These are phyloP conservation scores for Lepus timidus DNA, from an alignment of 2,113 vertebrate genomes.

Conservation along the genomic window DNA sequence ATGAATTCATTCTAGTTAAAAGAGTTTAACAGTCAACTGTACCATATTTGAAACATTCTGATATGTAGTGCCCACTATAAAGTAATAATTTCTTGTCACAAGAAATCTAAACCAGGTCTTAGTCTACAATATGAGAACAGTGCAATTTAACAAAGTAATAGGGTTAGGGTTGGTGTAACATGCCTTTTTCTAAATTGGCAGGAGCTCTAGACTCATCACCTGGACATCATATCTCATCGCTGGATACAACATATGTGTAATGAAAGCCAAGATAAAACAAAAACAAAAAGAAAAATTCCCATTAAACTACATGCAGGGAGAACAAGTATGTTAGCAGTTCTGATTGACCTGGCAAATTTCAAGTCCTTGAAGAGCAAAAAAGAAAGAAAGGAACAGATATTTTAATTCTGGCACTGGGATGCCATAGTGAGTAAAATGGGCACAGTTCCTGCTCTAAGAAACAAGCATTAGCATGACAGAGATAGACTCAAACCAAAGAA, in stretches of 20 bases:
- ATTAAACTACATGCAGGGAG: background rate
- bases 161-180: background rate
- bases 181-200: background rate
- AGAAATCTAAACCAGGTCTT: constrained; percentile 22
- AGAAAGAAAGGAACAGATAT: background rate
- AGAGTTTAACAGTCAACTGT: background rate
- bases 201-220: background rate
- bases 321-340: background rate
- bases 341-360: background rate
- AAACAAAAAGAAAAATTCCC: background rate
- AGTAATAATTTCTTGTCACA: constrained; percentile 25
- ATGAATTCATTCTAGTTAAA: constrained; percentile 42
- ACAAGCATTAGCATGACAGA: background rate
- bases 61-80: background rate
- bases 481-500: background rate
- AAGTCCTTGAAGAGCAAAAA: background rate
- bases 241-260: background rate
- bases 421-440: background rate
- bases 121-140: background rate
- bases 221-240: background rate
- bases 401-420: background rate
- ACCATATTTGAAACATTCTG: background rate
- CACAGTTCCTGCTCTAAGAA: background rate
- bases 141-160: background rate
- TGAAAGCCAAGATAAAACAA: background rate